Conservation (phyloP, 2,797 vertebrate genomes). For the Kryptolebias ocellatus region DNA sequence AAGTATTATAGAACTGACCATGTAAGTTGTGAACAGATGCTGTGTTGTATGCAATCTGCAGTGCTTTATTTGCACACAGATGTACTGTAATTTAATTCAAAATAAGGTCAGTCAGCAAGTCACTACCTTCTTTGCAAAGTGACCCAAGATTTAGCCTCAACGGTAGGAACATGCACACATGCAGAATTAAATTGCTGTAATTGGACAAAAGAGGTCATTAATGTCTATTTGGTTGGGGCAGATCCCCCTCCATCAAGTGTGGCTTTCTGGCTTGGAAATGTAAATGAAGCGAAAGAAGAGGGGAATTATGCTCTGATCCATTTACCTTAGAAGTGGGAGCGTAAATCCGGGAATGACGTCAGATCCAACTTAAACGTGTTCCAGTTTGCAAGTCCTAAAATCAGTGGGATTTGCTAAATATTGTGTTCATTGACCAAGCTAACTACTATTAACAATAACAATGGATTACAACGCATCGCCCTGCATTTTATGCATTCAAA, state of each 20-base stretch:
- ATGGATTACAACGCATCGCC: not conserved
- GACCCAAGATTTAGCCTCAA: slow-evolving; percentile 28
- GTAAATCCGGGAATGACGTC: not conserved
- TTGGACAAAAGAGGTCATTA: slow-evolving; percentile 38
- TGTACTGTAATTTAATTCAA: not conserved
- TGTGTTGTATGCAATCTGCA: not conserved
- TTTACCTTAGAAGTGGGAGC: not conserved
- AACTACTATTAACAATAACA: not conserved
- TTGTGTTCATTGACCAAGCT: not conserved
- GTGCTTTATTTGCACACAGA: slow-evolving; percentile 19
- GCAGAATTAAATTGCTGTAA: slow-evolving; percentile 53
- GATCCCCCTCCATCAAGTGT: slow-evolving; percentile 22
- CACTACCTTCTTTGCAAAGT: not conserved
- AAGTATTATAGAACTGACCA: slow-evolving; percentile 3
- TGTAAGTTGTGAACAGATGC: not conserved
- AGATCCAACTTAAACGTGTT: not conserved
- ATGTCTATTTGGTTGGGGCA: slow-evolving; percentile 45
- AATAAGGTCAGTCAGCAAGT: no score
- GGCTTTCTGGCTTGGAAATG: slow-evolving; percentile 6
- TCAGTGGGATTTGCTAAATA: no score
- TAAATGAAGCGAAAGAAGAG: not conserved
- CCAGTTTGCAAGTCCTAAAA: no score
- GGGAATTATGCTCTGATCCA: not conserved
- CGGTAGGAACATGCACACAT: slow-evolving; percentile 7
- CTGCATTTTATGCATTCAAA: not conserved